Conservation (phyloP, 2,888 invertebrate genomes). For the Pristionchus japonicus region DNA sequence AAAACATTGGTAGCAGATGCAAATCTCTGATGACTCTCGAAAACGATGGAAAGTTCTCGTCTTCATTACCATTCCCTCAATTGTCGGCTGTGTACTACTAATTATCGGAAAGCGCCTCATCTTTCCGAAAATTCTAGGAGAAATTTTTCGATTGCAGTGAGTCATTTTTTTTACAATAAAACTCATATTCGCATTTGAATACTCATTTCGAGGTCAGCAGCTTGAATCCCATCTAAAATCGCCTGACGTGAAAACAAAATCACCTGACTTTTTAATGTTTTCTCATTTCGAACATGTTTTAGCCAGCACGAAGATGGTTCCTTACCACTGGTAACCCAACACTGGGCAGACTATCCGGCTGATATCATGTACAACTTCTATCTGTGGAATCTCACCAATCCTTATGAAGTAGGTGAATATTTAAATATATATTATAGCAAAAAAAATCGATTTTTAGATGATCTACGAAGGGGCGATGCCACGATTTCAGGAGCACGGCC, state of each 20-base stretch:
- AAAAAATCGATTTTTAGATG: not conserved
- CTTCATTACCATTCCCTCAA: not conserved
- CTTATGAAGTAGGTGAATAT: conserved; percentile 15
- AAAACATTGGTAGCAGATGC: not conserved
- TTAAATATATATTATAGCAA: not conserved
- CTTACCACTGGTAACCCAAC: not conserved
- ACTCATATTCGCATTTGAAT: too few relatives aligned
- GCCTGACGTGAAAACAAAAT: too few relatives aligned
- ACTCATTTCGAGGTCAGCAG: too few relatives aligned
- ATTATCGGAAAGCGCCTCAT: not conserved
- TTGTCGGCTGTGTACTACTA: not conserved
- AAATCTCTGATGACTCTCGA: not conserved
- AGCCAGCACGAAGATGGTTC: conserved; percentile 5
- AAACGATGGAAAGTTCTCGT: not conserved
- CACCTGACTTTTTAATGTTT: too few relatives aligned
- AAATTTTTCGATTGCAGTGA: conserved; percentile 6
- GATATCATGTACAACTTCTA: conserved; percentile 43
- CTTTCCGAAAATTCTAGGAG: not conserved
- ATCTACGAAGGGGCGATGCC: conserved; percentile 38
- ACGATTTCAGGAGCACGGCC: conserved; percentile 22
- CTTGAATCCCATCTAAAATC: too few relatives aligned
- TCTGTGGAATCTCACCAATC: conserved; percentile 38
- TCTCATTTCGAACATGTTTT: too few relatives aligned
- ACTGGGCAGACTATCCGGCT: conserved; percentile 36
- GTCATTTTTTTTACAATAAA: too few relatives aligned